Base-by-base conservation (phyloP, 2,888 invertebrate genomes). In the Crepidodera aurea region DNA sequence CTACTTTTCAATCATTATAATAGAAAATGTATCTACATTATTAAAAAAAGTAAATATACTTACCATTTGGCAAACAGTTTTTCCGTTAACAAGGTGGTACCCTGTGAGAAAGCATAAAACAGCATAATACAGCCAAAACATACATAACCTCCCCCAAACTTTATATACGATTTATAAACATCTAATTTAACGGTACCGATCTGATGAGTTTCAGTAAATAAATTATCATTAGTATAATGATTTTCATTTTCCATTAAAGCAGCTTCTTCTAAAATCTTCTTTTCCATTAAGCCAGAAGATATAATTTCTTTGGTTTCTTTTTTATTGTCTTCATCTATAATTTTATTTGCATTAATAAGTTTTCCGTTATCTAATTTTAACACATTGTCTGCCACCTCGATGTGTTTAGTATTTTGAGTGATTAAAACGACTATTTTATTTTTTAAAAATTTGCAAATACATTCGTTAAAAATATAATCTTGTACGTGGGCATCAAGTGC, bases 321-420 rank as follows among this genome's bases (percentile, higher is more conserved):
- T n/a, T 62, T 54, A 12, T 53, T 32, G 18, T 51, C 32, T 10
- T 15, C 22, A 2, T 62, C 50, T 48, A 84, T 82, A 19, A 51
- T 51, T n/a, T 63, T 61, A 27, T 58, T 46, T 34, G 50, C 56
- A 4, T 22, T 10, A 15, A 58, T 61, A 8, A 69, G 37, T 8
- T 34, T 67, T 16, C 71, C 69, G 13, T 66, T 39, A 8, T 68
- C 63, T 50, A 72, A 50, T 0, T 65, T 48, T 90, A 75, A 85
- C 84, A 51, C 89, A 18, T 69, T 67, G 50, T 75, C 72, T 2
- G 72, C 73, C 39, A 70, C 58, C 51, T 70, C 60, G 1, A 76
- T 56, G 13, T 74, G 73, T 7, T 65, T 64, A 5, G 62, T 54
- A 51, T 73, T 73, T 55, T 75, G 74, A 1, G 74, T 70, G 19